Evolutionary conservation across 2,113 vertebrate genomes (phyloP), one percentile per base, ranked within the genome.

Genomic region (Hippocampus guttulatus): DNA sequence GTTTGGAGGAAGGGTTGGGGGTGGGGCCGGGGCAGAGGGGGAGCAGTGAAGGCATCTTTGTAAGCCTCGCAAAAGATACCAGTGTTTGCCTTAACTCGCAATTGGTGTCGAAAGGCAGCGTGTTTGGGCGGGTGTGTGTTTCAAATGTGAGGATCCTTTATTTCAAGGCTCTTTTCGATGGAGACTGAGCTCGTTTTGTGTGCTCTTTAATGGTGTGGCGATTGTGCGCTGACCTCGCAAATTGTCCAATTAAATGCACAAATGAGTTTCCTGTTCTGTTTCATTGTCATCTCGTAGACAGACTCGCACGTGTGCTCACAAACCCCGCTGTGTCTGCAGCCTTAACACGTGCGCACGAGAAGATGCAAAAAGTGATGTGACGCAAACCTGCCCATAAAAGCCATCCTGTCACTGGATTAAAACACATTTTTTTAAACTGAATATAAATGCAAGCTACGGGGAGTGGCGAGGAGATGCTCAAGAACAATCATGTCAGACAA

Each of bases 21-120:
- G 5, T 5, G 33, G 33, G 33, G 33, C 0, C 5, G 33, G 33
- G 5, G 33, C 33, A 38, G 30, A n/a, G 10, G 27, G 70, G 71
- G 66, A 27, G 70, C 72, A 79, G 66, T 86, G 75, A 89, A 88
- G 77, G 84, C 87, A 78, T 85, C 88, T 85, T 89, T 89, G 88
- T 91, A 75, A 64, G 45, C 45, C 20, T 11, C 75, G 81, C 72
- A 88, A 81, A 85, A 83, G 77, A 87, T 83, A 70, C 74, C 77
- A 78, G 80, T 88, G 88, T 89, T 85, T 78, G 67, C 72, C 69
- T 75, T 18, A 52, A 74, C 75, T 81, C 74, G 74, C 80, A 79
- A 49, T 75, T 79, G 68, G 80, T 74, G 75, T 87, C 80, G 82
- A 83, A 82, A 85, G 84, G 69, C 38, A n/a, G 77, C 73, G 70